These are phyloP conservation scores for Epinotia nisella DNA, from an alignment of 2,888 invertebrate species.

Conservation along the genomic window DNA sequence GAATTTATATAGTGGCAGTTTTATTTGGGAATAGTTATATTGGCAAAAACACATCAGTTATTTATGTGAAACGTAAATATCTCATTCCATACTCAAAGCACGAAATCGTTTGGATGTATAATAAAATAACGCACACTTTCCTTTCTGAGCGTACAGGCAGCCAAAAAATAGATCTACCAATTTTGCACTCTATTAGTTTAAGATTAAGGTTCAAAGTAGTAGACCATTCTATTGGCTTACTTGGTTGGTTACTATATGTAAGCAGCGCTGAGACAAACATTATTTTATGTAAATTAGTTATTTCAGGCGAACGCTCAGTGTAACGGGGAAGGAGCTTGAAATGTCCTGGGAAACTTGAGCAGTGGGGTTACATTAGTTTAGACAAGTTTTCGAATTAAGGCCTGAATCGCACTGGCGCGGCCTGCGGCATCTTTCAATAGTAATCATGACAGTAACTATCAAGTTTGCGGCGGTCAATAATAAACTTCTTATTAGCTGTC, in stretches of 20 bases:
- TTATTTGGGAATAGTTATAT: neutral
- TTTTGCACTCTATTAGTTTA: too few relatives aligned
- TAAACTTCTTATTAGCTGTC: too few relatives aligned
- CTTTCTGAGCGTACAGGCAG: neutral
- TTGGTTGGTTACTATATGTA: neutral
- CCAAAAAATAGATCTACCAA: too few relatives aligned
- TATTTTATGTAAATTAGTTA: slow-evolving; percentile 41
- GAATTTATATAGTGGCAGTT: too few relatives aligned
- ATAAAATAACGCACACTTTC: slow-evolving; percentile 8
- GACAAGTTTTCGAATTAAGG: slow-evolving; percentile 1
- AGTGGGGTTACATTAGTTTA: neutral
- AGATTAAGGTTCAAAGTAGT: too few relatives aligned
- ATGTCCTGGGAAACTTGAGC: slow-evolving; percentile 15
- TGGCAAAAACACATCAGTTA: too few relatives aligned
- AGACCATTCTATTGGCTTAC: too few relatives aligned
- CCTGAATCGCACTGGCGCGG: too few relatives aligned
- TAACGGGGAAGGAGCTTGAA: slow-evolving; percentile 5
- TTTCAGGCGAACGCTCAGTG: slow-evolving; percentile 17
- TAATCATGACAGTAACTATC: too few relatives aligned
- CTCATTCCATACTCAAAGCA: neutral
- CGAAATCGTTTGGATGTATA: slow-evolving; percentile 18
- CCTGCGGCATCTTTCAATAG: too few relatives aligned
- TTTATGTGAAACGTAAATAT: neutral
- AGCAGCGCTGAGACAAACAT: slow-evolving; percentile 20
- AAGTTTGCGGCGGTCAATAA: too few relatives aligned